Conservation (phyloP, 2,113 vertebrate species). For the Petrocephalus microphthalmus region DNA sequence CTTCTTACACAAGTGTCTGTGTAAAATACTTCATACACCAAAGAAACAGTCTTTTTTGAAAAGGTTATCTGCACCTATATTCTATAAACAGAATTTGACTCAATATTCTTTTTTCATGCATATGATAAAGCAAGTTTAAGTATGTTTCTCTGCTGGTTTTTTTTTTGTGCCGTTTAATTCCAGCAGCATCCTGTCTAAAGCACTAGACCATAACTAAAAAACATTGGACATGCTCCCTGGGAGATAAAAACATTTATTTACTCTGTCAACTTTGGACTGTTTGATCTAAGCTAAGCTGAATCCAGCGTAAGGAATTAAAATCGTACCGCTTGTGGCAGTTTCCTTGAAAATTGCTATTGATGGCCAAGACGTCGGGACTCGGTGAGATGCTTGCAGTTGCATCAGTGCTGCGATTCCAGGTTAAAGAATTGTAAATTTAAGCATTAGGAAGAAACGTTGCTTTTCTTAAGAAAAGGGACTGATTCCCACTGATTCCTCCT, state of each 20-base stretch:
- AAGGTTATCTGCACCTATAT: neutral
- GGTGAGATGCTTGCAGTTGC: neutral
- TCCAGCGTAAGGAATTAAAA: neutral
- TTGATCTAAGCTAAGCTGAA: slow-evolving; percentile 2
- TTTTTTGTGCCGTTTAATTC: neutral
- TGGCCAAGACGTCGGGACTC: neutral
- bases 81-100: neutral
- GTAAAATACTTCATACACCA: neutral
- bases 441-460: neutral
- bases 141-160: neutral
- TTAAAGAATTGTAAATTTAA: slow-evolving; percentile 4
- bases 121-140: neutral
- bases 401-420: neutral
- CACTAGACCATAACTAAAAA: neutral
- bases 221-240: neutral
- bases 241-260: neutral
- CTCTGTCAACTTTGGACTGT: neutral
- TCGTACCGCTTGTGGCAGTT: neutral
- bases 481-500: neutral
- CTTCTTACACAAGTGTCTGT: neutral
- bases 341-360: neutral
- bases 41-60: neutral
- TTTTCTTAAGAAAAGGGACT: neutral
- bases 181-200: neutral
- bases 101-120: neutral